phyloP scores from a whole-genome alignment of 2,888 invertebrate species.

The Chrysolina haemoptera region DNA sequence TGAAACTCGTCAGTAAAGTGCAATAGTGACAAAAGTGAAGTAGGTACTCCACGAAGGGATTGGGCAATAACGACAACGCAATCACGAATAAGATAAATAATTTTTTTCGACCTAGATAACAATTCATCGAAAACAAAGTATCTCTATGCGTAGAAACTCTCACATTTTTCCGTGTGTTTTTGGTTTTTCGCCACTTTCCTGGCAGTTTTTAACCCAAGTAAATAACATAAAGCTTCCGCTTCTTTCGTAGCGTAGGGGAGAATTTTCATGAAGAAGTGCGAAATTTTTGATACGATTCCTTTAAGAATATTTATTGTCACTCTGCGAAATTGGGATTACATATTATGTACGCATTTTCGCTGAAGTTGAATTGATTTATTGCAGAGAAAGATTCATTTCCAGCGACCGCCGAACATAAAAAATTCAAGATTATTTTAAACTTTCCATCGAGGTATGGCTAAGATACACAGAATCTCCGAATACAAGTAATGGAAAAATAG shows the following conservation, averaged over 20 bases:
- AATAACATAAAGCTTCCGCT: constrained; percentile 43
- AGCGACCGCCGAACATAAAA: constrained; percentile 3
- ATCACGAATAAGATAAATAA: no score
- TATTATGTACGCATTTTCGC: constrained; percentile 48
- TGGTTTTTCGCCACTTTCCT: constrained; percentile 15
- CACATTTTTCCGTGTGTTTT: no score
- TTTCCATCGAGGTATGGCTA: neutral
- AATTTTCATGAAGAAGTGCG: constrained; percentile 36
- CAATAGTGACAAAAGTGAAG: no score
- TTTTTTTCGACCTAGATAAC: no score
- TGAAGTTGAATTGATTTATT: constrained; percentile 42
- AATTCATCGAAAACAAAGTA: no score
- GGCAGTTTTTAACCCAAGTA: constrained; percentile 24
- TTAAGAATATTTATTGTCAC: constrained; percentile 52
- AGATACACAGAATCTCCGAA: neutral
- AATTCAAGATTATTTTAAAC: neutral
- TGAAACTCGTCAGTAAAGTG: no score
- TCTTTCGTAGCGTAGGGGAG: constrained; percentile 31
- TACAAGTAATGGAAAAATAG: no score
- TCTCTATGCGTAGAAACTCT: no score
- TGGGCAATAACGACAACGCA: no score
- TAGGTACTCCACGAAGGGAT: no score
- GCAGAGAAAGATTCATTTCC: neutral
- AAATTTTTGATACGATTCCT: constrained; percentile 49
- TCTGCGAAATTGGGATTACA: constrained; percentile 51